Evolutionary conservation across 2,888 invertebrate genomes (phyloP).

Genomic region (Drosophila yooni): DNA sequence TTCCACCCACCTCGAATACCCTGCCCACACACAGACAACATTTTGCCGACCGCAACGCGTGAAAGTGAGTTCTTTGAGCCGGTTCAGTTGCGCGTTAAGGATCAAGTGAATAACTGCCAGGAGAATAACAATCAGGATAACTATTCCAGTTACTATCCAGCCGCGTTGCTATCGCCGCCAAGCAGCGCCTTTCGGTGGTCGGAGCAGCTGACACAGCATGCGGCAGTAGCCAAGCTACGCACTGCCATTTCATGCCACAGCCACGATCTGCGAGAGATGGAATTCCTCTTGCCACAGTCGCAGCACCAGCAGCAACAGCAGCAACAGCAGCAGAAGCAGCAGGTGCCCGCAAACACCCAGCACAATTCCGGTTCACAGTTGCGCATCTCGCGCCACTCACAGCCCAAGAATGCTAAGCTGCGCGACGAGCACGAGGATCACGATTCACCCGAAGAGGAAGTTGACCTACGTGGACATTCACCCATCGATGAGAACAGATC

Average conservation of each 20-base stretch:
- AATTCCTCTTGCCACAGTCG: slow-evolving; percentile 81
- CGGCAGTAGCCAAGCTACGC: slow-evolving; percentile 77
- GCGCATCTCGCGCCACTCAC: slow-evolving; percentile 77
- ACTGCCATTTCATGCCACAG: slow-evolving; percentile 78
- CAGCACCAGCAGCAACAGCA: slow-evolving; percentile 37
- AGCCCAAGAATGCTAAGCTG: slow-evolving; percentile 69
- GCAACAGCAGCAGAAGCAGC: slow-evolving; percentile 68
- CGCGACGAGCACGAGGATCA: slow-evolving; percentile 50
- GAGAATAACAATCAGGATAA: slow-evolving; percentile 63
- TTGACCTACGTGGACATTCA: slow-evolving; percentile 12
- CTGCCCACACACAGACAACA: slow-evolving; percentile 54
- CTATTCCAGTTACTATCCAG: slow-evolving; percentile 58
- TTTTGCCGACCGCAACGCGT: slow-evolving; percentile 48
- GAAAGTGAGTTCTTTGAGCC: slow-evolving; percentile 49
- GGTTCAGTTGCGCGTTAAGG: slow-evolving; percentile 64
- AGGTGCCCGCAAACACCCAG: slow-evolving; percentile 81
- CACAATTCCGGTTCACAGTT: slow-evolving; percentile 82
- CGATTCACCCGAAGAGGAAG: slow-evolving; percentile 4
- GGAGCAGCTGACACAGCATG: slow-evolving; percentile 79
- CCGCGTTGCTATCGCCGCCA: slow-evolving; percentile 45
- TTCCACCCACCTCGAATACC: neutral
- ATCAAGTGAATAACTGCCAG: slow-evolving; percentile 16
- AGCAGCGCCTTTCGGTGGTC: slow-evolving; percentile 73
- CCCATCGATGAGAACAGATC: slow-evolving; percentile 67
- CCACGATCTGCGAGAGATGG: slow-evolving; percentile 83